Evolutionary conservation across 2,797 vertebrate species (phyloP).

Genomic region (Sphenopsis melanotis): DNA sequence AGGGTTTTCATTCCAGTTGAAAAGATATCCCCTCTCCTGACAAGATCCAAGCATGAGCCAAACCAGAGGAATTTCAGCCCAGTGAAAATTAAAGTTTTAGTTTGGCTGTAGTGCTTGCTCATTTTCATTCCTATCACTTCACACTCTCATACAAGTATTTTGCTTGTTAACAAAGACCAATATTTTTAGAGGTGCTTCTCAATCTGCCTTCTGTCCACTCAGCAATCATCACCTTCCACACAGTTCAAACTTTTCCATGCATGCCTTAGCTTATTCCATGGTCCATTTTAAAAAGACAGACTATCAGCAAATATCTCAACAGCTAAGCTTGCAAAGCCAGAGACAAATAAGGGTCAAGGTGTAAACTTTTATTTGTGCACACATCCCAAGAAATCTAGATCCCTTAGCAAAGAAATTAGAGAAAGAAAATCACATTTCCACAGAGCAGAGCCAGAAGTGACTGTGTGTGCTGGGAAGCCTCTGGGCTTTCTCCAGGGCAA

Average conservation of each 20-base stretch:
- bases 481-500: neutral
- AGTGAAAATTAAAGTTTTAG: neutral
- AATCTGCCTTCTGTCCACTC: neutral
- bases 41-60: neutral
- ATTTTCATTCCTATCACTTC: constrained; percentile 33
- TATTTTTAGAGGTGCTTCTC: constrained; percentile 24
- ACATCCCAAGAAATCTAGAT: neutral
- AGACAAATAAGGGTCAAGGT: neutral
- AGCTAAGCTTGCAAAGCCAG: neutral
- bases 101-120: neutral
- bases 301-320: neutral
- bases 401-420: neutral
- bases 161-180: constrained; percentile 26
- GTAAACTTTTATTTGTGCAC: neutral
- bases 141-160: neutral
- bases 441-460: neutral
- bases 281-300: neutral
- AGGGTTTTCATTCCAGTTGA: neutral
- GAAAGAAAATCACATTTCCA: neutral
- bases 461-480: neutral
- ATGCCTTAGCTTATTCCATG: neutral
- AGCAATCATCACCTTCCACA: neutral
- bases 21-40: neutral
- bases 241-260: neutral
- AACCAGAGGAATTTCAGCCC: neutral